Evolutionary conservation across 2,888 invertebrate genomes (phyloP).

Genomic region (Lomographa bimaculata): DNA sequence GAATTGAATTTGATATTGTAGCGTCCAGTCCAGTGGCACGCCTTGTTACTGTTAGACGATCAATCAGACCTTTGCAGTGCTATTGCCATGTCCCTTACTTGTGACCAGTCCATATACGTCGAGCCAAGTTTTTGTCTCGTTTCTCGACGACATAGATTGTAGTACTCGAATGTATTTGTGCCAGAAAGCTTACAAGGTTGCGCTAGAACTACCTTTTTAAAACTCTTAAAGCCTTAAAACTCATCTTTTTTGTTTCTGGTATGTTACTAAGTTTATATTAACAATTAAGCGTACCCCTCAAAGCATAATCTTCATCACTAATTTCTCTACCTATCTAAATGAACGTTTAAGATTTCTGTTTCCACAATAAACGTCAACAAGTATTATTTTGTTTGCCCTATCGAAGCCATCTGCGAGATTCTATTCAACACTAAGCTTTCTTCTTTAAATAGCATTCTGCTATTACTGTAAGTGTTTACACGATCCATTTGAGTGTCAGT

Average conservation of each 20-base stretch:
- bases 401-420: conserved; percentile 38
- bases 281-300: no score
- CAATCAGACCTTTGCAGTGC: conserved; percentile 60
- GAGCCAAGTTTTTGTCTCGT: conserved; percentile 66
- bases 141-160: conserved; percentile 70
- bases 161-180: conserved; percentile 34
- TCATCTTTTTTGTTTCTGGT: no score
- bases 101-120: conserved; percentile 63
- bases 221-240: no score
- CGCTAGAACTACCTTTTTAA: conserved; percentile 40
- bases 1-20: conserved; percentile 45
- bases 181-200: conserved; percentile 67
- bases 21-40: conserved; percentile 40
- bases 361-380: not conserved
- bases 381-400: conserved; percentile 6
- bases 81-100: conserved; percentile 57
- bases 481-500: conserved; percentile 48
- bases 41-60: conserved; percentile 69
- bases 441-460: conserved; percentile 60
- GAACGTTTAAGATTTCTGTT: no score
- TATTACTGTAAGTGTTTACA: conserved; percentile 50
- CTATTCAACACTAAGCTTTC: conserved; percentile 48
- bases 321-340: no score
- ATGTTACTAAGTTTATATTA: no score
- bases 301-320: no score